Base-by-base conservation (phyloP, 2,888 invertebrate species). In the Eugnorisma glareosa region DNA sequence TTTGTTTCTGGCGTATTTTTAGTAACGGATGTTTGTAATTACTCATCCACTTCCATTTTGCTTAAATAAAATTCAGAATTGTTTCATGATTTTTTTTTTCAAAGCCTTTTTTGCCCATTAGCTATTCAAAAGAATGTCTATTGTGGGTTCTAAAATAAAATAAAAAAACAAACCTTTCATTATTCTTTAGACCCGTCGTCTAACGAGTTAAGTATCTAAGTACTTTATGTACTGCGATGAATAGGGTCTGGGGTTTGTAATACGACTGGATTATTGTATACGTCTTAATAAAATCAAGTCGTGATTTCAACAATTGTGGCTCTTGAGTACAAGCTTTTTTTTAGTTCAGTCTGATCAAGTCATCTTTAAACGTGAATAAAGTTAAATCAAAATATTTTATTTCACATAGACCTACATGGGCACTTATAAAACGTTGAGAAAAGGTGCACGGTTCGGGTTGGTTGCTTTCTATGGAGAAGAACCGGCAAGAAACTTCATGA, bases 1-100 rank as follows among this genome's bases (percentile, higher is more conserved):
- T 66, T 67, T 76, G 48, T 77, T 63, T 61, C 48, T 71, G 35
- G 18, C n/a, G 48, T 73, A 37, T 74, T 84, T 77, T 74, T 67
- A 31, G 61, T 7, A 31, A 57, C 71, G 71, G 43, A 73, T 71
- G 69, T 66, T 10, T 8, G 48, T 74, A 71, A 75, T 73, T 67
- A 72, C 43, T 81, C 48, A 84, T 81, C 21, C 13, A 48, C 35
- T 80, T 73, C 57, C 18, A 51, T 54, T 64, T 40, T 57, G 31
- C 31, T 64, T 77, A 11, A 28, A 37, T 40, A 43, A 43, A 63
- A 76, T 24, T 31, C n/a, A 0, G 8, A 43, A 2, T 31, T 37
- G 15, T 43, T 82, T 82, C 28, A 15, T 15, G 18, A 7, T 31
- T 35, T 57, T 28, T n/a, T 13, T 73, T 75, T 35, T 45, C 15